A percentile compares a stretch with the other conserved stretches of the same genome.
phyloP scores from a whole-genome alignment of 2,113 vertebrate genomes.

The Siniperca chuatsi region DNA sequence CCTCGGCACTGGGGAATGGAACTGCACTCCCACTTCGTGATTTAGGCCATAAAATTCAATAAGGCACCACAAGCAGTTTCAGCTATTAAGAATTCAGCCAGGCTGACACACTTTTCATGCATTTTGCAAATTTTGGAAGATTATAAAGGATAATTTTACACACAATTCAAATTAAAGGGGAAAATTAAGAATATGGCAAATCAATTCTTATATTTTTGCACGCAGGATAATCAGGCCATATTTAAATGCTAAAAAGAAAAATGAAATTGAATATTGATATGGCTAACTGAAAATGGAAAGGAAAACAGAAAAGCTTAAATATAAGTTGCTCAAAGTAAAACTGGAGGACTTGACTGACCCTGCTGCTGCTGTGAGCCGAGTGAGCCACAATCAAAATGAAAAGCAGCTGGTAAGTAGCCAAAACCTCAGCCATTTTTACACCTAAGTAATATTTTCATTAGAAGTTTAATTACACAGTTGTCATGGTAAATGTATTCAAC shows the following conservation, averaged over 20 bases:
- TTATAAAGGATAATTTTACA: neutral
- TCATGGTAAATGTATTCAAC: neutral
- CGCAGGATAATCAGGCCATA: neutral
- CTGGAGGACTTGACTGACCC: neutral
- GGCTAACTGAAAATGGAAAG: neutral
- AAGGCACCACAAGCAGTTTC: neutral
- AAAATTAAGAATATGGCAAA: neutral
- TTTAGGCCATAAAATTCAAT: slow-evolving; percentile 15
- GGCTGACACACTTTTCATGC: too few species aligned
- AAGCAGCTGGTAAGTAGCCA: neutral
- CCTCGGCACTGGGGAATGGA: neutral
- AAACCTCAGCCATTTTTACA: neutral
- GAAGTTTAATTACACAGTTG: neutral
- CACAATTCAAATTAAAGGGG: too few species aligned
- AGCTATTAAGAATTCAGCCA: neutral
- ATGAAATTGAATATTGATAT: neutral
- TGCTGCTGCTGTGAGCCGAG: neutral
- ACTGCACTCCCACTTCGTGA: neutral
- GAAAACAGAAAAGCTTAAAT: neutral
- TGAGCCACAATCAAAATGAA: neutral
- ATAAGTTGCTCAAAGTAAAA: neutral
- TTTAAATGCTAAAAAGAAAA: neutral
- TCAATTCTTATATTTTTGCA: neutral
- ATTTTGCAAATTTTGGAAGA: neutral
- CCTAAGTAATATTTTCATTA: neutral